These are phyloP conservation scores for Hypomesus transpacificus DNA, from an alignment of 2,113 vertebrate genomes.

Conservation along the genomic window DNA sequence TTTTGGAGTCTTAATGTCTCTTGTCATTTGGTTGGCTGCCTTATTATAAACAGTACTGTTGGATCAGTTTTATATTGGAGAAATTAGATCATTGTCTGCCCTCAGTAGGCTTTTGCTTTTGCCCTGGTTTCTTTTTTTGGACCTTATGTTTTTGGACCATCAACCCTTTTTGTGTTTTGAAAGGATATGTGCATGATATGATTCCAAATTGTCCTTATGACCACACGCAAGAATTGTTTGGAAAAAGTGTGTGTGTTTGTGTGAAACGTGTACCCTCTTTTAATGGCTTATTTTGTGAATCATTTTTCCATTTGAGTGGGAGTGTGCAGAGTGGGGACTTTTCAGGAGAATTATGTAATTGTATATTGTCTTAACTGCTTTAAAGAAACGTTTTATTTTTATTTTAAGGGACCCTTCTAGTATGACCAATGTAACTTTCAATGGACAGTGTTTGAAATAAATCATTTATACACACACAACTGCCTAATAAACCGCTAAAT, in stretches of 20 bases:
- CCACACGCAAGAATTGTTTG: constrained; percentile 29
- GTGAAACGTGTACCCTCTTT: constrained; percentile 32
- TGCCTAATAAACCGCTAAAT: constrained; percentile 79
- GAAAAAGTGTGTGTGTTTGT: constrained; percentile 33
- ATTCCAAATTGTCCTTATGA: constrained; percentile 22
- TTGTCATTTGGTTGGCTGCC: constrained; percentile 56
- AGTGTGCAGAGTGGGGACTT: constrained; percentile 32
- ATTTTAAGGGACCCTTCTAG: constrained; percentile 61
- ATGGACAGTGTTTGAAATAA: constrained; percentile 69
- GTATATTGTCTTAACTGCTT: constrained; percentile 54
- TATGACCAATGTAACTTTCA: constrained; percentile 68
- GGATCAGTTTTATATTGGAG: constrained; percentile 29
- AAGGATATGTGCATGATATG: constrained; percentile 36
- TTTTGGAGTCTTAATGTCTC: constrained; percentile 40
- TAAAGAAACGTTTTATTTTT: constrained; percentile 61
- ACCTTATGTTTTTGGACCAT: constrained; percentile 19
- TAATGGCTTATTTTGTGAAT: constrained; percentile 28
- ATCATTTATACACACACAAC: constrained; percentile 75
- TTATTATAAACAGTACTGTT: constrained; percentile 60
- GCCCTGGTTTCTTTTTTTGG: no score
- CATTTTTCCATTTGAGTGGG: constrained; percentile 16
- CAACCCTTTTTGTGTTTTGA: constrained; percentile 25
- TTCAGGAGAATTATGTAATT: constrained; percentile 25
- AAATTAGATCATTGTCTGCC: constrained; percentile 14
- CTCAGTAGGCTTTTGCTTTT: no score